phyloP scores from a whole-genome alignment of 2,888 invertebrate species.

The Lasioglossum vierecki region DNA sequence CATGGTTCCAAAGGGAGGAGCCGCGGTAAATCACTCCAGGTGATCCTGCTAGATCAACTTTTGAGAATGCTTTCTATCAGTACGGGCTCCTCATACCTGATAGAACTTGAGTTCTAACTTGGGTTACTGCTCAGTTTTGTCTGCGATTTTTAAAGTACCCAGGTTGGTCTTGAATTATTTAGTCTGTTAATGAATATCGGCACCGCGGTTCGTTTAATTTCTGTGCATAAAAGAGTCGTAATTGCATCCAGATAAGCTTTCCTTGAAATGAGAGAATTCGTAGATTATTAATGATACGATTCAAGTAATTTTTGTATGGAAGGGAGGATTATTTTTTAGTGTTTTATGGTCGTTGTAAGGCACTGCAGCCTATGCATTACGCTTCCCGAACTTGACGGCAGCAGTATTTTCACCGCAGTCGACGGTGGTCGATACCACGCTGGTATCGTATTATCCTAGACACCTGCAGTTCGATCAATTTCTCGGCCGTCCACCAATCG shows the following conservation, averaged over 20 bases:
- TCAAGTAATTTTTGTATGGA: background rate
- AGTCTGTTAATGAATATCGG: background rate
- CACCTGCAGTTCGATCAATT: constrained; percentile 83
- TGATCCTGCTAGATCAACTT: constrained; percentile 33
- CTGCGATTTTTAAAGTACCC: background rate
- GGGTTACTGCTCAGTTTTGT: background rate
- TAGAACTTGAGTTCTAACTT: background rate
- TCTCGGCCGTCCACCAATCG: constrained; percentile 65
- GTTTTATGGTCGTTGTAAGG: background rate
- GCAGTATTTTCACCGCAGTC: constrained; percentile 63
- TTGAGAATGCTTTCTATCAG: background rate
- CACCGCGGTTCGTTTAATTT: background rate
- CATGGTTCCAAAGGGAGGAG: background rate
- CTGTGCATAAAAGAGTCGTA: background rate
- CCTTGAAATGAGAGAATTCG: background rate
- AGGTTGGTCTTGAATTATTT: background rate
- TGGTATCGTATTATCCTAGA: constrained; percentile 71
- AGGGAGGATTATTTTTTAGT: background rate
- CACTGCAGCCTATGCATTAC: background rate
- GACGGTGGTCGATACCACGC: constrained; percentile 62
- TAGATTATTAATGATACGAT: background rate
- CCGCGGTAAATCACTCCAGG: constrained; percentile 43
- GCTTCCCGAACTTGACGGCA: constrained; percentile 30
- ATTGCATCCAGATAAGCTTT: background rate
- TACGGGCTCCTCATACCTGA: background rate